Base-by-base conservation (phyloP, 2,888 invertebrate species). In the Onthophagus sagittarius region DNA sequence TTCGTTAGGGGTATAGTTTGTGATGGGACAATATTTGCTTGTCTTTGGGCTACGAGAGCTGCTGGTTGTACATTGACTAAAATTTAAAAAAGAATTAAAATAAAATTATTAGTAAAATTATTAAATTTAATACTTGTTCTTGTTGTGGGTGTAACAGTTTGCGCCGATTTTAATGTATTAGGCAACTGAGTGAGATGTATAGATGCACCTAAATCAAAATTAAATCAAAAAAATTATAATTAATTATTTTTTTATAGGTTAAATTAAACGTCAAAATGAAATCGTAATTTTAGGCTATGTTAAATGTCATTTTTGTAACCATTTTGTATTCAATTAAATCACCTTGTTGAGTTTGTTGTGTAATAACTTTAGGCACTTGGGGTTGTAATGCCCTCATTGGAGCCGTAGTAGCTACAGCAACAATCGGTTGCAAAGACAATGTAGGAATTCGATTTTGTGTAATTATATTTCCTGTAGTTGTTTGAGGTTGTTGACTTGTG, bases 1-100 rank as follows among this genome's bases (percentile, higher is more conserved):
- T 84, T 85, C 65, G 84, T 83, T 73, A 86, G 83, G 4, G 85
- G 84, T 76, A 85, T 83, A 64, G 84, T 79, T 78, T 85, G 85
- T 5, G 84, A 79, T 23, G 84, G 80, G 53, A 82, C 82, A 5
- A 83, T 82, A 32, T 78, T 77, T 31, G 81, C 79, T 70, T 82
- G 82, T 74, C 85, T 80, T 77, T 84, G 85, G 69, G 83, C 80
- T 14, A 85, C 83, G 70, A 85, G 80, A 63, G 84, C 81, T 9
- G 84, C 82, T 70, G 84, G 84, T 69, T 80, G 79, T 33, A 85
- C 83, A 78, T 79, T 82, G 69, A 82, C 82, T 82, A 70, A 63
- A 78, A 76, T 32, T 70, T 70, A 33, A 15, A 69, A 32, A 69
- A 69, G n/a, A 70, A 62, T 33, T 33, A 31, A 13, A 31, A 0